phyloP scores from a whole-genome alignment of 2,797 vertebrate genomes.

The Merluccius polli region DNA sequence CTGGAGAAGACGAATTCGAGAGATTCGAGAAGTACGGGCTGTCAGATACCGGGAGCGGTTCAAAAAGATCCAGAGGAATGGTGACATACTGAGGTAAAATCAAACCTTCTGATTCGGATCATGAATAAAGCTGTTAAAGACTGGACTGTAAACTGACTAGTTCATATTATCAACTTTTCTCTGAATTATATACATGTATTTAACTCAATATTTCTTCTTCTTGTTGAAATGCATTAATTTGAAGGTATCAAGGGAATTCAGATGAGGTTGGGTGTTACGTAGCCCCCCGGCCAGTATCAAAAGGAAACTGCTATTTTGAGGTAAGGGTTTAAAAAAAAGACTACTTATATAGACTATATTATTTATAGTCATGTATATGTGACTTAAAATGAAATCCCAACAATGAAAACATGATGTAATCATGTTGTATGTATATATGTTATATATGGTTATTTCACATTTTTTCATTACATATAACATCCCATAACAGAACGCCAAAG shows the following conservation, averaged over 20 bases:
- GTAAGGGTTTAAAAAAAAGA: conserved; percentile 68
- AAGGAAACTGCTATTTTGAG: conserved; percentile 94
- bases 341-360: no score
- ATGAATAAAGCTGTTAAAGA: background rate
- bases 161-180: background rate
- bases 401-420: background rate
- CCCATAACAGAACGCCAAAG: background rate
- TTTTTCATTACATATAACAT: background rate
- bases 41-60: conserved; percentile 85
- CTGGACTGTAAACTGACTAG: background rate
- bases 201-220: background rate
- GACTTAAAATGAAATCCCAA: background rate
- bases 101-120: background rate
- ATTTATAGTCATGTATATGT: background rate
- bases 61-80: conserved; percentile 87
- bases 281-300: conserved; percentile 84
- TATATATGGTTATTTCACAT: background rate
- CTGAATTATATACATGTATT: background rate
- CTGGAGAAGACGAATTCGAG: conserved; percentile 87
- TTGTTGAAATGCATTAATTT: conserved; percentile 11
- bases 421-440: background rate
- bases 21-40: conserved; percentile 87
- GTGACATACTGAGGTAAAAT: conserved; percentile 86
- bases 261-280: conserved; percentile 96
- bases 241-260: conserved; percentile 91